phyloP scores from a whole-genome alignment of 2,797 vertebrate genomes.

The Cyclopterus lumpus region DNA sequence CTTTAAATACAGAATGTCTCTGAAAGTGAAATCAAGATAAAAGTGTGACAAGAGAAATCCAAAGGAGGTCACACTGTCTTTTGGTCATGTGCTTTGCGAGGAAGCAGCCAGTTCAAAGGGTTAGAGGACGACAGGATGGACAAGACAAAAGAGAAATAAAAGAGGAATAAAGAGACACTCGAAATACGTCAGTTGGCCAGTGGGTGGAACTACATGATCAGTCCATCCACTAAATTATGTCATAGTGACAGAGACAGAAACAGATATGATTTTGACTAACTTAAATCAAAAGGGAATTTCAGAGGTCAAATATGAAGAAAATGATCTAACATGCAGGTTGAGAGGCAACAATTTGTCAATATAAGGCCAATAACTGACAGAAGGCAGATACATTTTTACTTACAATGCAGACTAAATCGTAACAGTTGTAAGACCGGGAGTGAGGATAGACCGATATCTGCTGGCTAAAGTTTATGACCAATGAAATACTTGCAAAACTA shows the following conservation, averaged over 20 bases:
- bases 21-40: constrained; percentile 55
- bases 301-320: constrained; percentile 38
- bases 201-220: constrained; percentile 65
- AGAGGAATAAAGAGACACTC: constrained; percentile 54
- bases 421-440: constrained; percentile 27
- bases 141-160: constrained; percentile 59
- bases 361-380: constrained; percentile 39
- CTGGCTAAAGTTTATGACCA: constrained; percentile 40
- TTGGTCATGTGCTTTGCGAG: constrained; percentile 50
- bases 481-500: background rate
- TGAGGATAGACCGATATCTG: constrained; percentile 82
- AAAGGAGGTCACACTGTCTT: constrained; percentile 71
- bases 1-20: constrained; percentile 50
- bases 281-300: constrained; percentile 43
- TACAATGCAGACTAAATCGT: constrained; percentile 38
- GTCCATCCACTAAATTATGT: constrained; percentile 51
- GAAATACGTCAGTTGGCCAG: constrained; percentile 60
- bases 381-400: constrained; percentile 51
- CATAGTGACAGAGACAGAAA: constrained; percentile 59
- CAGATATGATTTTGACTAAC: constrained; percentile 27
- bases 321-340: constrained; percentile 71
- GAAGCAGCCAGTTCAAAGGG: constrained; percentile 56
- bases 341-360: constrained; percentile 45
- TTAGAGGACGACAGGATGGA: constrained; percentile 53
- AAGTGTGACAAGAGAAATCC: constrained; percentile 76